Conservation (phyloP, 2,797 vertebrate species). For the Cephalopachus bancanus region DNA sequence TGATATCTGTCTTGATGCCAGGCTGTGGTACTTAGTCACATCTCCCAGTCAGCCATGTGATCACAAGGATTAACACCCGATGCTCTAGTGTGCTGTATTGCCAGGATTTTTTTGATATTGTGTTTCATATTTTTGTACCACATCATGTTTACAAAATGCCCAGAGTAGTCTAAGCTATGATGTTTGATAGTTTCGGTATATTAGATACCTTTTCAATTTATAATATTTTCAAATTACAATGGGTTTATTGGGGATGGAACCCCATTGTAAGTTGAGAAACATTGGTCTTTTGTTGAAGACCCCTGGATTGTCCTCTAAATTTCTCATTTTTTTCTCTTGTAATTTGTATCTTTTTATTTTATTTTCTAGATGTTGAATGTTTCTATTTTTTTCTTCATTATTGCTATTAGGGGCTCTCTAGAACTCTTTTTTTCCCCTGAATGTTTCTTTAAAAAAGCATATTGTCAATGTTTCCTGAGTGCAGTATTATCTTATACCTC, state of each 20-base stretch:
- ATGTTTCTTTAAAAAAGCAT: neutral
- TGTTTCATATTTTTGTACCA: neutral
- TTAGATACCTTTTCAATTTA: neutral
- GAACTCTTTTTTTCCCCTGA: neutral
- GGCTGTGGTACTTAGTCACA: neutral
- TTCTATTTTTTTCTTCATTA: neutral
- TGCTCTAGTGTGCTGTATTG: neutral
- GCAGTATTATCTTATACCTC: neutral
- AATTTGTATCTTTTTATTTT: neutral
- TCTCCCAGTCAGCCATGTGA: neutral
- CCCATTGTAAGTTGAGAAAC: neutral
- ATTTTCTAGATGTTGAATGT: conserved; percentile 12
- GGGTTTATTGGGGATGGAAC: neutral
- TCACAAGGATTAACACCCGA: neutral
- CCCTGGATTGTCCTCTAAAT: neutral
- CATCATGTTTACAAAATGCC: neutral
- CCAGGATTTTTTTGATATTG: neutral
- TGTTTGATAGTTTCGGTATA: neutral
- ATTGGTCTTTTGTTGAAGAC: neutral
- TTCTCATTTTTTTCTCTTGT: neutral
- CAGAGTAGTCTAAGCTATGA: neutral
- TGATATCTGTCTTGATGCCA: neutral
- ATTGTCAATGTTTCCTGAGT: neutral
- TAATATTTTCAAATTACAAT: neutral
- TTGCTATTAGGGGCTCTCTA: neutral